Base-by-base conservation (phyloP, 2,888 invertebrate genomes). In the Lasioglossum malachurum region DNA sequence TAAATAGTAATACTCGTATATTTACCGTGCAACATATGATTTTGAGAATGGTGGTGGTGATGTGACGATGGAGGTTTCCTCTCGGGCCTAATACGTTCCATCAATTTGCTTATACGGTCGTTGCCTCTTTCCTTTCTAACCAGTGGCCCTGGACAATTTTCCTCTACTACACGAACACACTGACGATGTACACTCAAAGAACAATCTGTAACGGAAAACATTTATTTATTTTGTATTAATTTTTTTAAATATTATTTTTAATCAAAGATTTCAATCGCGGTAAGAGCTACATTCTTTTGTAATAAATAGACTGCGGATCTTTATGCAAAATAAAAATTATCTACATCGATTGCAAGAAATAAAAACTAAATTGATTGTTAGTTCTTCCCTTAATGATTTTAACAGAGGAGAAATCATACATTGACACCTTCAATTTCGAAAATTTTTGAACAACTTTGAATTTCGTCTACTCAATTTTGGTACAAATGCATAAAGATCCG, bases 161-260 rank as follows among this genome's bases (percentile, higher is more conserved):
- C 98, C 90, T 98, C 98, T 87, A 99, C 97, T 1, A 96, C 95
- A 91, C 97, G 97, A 74, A 98, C 97, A 96, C 99, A 99, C 74
- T 96, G 96, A 88, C 98, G 97, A 96, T 99, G 99, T 93, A 98
- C 97, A 93, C 98, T 97, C 92, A 98, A 96, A 94, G 98, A 97
- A 96, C 99, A 99, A 95, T 98, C 98, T 98, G 95, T n/a, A 94
- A 94, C 87, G 84, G 46, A 88, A 67, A 82, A 7, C 19, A 75
- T 7, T n/a, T 49, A 41, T 71, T 41, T n/a, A 23, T 38, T n/a
- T 69, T 23, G 3, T 19, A 69, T 38, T 19, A 10, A 19, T 19
- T 49, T 49, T 5, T 49, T 0, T 41, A 19, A 49, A 49, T 49
- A 10, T 71, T 12, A 23, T 41, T 71, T 41, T 31, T 0, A 41